Evolutionary conservation across 1,140 invertebrate species (phyloP).

Genomic region (Globodera rostochiensis): DNA sequence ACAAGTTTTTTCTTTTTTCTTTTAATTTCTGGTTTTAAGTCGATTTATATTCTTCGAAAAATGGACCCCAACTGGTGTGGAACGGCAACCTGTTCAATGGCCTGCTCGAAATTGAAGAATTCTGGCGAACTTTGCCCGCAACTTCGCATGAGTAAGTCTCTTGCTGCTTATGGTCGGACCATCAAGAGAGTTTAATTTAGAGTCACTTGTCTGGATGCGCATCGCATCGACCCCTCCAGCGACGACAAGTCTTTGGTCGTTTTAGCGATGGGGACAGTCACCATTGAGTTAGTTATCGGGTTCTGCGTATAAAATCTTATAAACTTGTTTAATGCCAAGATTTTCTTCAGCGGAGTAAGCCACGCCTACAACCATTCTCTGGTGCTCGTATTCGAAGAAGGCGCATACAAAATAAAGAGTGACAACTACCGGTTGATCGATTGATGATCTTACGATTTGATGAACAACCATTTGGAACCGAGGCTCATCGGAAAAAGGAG

Average conservation of each 20-base stretch:
- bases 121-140: constrained; percentile 15
- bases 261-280: constrained; percentile 23
- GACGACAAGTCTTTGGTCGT: constrained; percentile 24
- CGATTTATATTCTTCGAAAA: constrained; percentile 4
- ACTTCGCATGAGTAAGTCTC: constrained; percentile 21
- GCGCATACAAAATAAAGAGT: constrained; percentile 13
- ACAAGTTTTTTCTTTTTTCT: not conserved
- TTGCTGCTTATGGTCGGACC: too few species aligned
- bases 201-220: constrained; percentile 20
- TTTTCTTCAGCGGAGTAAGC: constrained; percentile 8
- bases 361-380: constrained; percentile 32
- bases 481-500: too few species aligned
- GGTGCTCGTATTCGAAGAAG: constrained; percentile 3
- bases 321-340: not conserved
- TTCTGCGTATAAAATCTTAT: not conserved
- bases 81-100: constrained; percentile 19
- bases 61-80: constrained; percentile 16
- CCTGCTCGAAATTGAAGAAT: not conserved
- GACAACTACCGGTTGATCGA: constrained; percentile 33
- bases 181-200: not conserved
- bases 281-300: not conserved
- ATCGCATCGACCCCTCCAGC: constrained; percentile 27
- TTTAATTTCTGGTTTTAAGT: not conserved
- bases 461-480: too few species aligned
- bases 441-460: not conserved